Base-by-base conservation (phyloP, 2,888 invertebrate species). In the Drosophila melanosoma region DNA sequence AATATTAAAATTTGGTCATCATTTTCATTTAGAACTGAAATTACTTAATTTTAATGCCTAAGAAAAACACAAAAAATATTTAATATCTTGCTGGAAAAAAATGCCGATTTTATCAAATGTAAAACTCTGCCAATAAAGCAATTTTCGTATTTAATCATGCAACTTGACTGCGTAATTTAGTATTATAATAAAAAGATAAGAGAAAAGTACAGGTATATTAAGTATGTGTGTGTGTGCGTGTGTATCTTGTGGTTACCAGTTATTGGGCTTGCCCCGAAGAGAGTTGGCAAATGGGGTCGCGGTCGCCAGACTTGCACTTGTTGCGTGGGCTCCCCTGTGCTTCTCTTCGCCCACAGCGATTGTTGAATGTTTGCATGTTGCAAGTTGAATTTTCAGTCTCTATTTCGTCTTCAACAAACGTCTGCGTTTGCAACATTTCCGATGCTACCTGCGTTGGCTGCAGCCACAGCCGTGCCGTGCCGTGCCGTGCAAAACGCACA, bases 401-500 rank as follows among this genome's bases (percentile, higher is more conserved):
- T 81, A 72, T 73, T 71, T 74, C 70, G 69, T 74, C 76, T 56
- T 38, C 17, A 32, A 26, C 26, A 36, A 38, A 10, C 8, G 54
- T 36, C 48, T 69, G 60, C 61, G 69, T 62, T 73, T 67, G 76
- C 80, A 78, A 70, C 70, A 78, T 60, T 75, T 68, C 67, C 62
- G 62, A 33, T 66, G 49, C 63, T 63, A 61, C 62, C 71, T 71
- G 56, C 29, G 61, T 12, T 59, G 70, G 40, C 66, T 61, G 54
- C 56, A 23, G 36, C 64, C 52, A 42, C 68, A 51, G 26, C 40
- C 79, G 90, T 79, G 86, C 83, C 23, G 23, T 23, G 23, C 23
- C 23, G 23, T 23, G 26, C 40, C 79, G 90, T 79, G 86, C 83
- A 69, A 85, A 72, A 81, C 77, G 79, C 87, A 83, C 74, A 83